Evolutionary conservation across 2,888 invertebrate genomes (phyloP).

Genomic region (Cancer borealis): DNA sequence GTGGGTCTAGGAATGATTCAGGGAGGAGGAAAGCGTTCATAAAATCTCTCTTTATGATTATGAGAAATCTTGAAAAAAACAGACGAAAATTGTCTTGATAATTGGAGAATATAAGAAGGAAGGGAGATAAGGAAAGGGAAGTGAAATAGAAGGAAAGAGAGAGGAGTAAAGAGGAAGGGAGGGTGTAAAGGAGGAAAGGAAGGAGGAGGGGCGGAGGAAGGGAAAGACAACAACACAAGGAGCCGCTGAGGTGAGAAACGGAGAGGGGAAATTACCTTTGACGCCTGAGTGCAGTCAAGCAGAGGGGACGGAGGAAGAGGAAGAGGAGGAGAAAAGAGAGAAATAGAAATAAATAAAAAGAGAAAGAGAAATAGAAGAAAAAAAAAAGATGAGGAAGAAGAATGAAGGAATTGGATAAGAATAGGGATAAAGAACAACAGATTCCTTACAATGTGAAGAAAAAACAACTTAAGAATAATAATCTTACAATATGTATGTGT

Average conservation of each 20-base stretch:
- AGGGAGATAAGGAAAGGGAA: conserved; percentile 18
- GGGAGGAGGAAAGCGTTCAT: not conserved
- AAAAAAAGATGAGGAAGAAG: conserved; percentile 18
- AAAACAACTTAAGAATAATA: too few species aligned
- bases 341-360: not conserved
- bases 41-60: not conserved
- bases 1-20: not conserved
- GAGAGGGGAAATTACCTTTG: conserved; percentile 62
- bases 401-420: too few species aligned
- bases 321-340: not conserved
- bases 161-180: conserved; percentile 46
- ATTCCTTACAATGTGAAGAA: not conserved
- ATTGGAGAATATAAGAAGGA: not conserved
- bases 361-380: not conserved
- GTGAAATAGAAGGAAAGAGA: not conserved
- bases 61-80: not conserved
- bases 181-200: not conserved
- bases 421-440: not conserved
- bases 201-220: not conserved
- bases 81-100: not conserved
- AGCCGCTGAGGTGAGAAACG: conserved; percentile 59
- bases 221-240: conserved; percentile 38
- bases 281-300: conserved; percentile 46
- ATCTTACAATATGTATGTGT: too few species aligned
- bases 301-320: not conserved